A percentile compares a stretch with the other conserved stretches of the same genome.
These are phyloP conservation scores for Gallinago stenura DNA, from an alignment of 2,797 vertebrate species.

Conservation along the genomic window DNA sequence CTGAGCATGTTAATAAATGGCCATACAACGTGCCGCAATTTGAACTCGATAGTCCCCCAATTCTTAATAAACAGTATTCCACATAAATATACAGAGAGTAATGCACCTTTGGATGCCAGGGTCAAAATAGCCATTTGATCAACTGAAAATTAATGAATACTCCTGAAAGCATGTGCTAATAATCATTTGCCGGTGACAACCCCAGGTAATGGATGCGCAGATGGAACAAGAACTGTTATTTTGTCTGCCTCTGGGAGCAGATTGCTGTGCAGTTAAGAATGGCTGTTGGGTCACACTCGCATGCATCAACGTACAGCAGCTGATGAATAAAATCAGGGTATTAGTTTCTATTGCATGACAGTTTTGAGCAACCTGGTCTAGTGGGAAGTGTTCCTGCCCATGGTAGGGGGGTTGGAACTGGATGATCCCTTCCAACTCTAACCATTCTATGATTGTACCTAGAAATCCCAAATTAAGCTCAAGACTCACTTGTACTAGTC, in stretches of 20 bases:
- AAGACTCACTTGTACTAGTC: not conserved
- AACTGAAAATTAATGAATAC: not conserved
- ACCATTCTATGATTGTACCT: not conserved
- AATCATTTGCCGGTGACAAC: not conserved
- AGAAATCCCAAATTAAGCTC: not conserved
- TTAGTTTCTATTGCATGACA: not conserved
- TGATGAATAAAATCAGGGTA: not conserved
- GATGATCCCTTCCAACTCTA: not conserved
- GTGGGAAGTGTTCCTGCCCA: not conserved
- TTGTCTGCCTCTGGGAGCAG: not conserved
- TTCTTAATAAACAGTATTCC: not conserved
- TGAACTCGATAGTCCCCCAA: not conserved
- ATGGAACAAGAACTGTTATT: not conserved
- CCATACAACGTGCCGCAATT: not conserved
- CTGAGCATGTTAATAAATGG: not conserved
- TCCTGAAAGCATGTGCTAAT: accelerated
- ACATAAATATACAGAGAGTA: not conserved
- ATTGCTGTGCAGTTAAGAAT: accelerated
- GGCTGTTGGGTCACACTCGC: not conserved
- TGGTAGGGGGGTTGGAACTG: not conserved
- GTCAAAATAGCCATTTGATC: not conserved
- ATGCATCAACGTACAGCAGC: accelerated
- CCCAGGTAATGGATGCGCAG: accelerated
- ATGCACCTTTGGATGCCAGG: not conserved
- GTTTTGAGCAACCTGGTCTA: not conserved